Evolutionary conservation across 2,797 vertebrate species (phyloP).

Genomic region (Dermochelys coriacea): DNA sequence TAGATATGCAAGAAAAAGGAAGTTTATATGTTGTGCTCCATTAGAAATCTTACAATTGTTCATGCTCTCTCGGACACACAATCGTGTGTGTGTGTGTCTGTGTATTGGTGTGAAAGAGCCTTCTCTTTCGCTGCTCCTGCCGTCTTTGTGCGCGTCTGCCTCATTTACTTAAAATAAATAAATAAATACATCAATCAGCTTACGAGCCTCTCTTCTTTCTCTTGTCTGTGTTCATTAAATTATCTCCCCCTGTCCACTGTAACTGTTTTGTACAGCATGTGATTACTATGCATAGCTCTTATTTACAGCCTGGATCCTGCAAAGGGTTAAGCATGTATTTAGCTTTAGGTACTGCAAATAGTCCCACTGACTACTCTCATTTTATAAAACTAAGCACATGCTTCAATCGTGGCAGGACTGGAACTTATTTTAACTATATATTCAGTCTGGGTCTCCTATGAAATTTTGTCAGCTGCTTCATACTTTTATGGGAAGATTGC

Average conservation of each 20-base stretch:
- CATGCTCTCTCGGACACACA: background rate
- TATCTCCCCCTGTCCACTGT: background rate
- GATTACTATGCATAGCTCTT: background rate
- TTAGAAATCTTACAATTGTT: background rate
- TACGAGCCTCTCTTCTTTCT: background rate
- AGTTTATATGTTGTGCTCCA: background rate
- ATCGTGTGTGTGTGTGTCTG: too few relatives aligned
- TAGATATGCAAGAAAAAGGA: background rate
- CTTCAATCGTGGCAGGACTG: accelerated
- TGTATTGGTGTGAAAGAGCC: background rate
- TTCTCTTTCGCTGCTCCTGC: background rate
- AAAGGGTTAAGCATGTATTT: background rate
- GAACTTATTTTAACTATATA: background rate
- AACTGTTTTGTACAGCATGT: background rate
- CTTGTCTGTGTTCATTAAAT: background rate
- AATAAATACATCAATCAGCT: background rate
- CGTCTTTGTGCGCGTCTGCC: too few relatives aligned
- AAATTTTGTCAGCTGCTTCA: background rate
- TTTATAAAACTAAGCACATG: accelerated
- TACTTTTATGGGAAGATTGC: background rate
- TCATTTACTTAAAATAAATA: background rate
- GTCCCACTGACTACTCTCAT: background rate
- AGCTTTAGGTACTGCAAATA: background rate
- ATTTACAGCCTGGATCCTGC: background rate
- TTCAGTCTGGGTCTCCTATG: background rate